Conservation (phyloP, 2,113 vertebrate species). For the Strix uralensis region DNA sequence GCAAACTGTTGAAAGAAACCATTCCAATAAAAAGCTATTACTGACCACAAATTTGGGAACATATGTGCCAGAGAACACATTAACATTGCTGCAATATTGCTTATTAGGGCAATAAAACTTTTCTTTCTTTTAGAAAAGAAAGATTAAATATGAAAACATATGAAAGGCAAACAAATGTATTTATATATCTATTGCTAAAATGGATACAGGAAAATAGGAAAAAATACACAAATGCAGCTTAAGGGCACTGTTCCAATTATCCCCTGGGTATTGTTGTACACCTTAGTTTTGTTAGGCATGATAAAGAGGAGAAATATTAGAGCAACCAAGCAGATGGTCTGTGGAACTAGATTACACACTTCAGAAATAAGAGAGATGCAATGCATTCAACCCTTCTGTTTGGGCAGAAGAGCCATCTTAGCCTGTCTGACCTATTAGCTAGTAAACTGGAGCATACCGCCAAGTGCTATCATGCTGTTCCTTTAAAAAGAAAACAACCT, state of each 20-base stretch:
- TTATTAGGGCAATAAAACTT: not conserved
- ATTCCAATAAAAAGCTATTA: not conserved
- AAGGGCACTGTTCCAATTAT: conserved; percentile 14
- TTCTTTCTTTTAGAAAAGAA: not conserved
- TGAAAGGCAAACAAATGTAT: not conserved
- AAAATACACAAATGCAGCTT: not conserved
- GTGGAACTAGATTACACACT: conserved; percentile 60
- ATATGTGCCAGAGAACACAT: not conserved
- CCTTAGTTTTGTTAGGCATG: conserved; percentile 28
- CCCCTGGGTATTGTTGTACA: not conserved
- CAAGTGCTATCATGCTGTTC: conserved; percentile 45
- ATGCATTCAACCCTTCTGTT: conserved; percentile 55
- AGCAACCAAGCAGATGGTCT: conserved; percentile 35
- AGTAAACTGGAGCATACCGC: not conserved
- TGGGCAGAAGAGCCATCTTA: conserved; percentile 53
- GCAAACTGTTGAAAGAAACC: not conserved
- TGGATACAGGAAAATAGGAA: not conserved
- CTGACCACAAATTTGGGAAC: not conserved
- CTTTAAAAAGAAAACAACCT: conserved; percentile 39
- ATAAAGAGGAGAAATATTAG: conserved; percentile 35
- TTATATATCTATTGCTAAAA: not conserved
- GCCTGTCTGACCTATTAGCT: conserved; percentile 52
- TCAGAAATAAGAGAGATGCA: conserved; percentile 52
- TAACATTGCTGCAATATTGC: not conserved
- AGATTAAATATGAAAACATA: not conserved